Conservation (phyloP, 1,140 invertebrate species). For the Zophobas morio region DNA sequence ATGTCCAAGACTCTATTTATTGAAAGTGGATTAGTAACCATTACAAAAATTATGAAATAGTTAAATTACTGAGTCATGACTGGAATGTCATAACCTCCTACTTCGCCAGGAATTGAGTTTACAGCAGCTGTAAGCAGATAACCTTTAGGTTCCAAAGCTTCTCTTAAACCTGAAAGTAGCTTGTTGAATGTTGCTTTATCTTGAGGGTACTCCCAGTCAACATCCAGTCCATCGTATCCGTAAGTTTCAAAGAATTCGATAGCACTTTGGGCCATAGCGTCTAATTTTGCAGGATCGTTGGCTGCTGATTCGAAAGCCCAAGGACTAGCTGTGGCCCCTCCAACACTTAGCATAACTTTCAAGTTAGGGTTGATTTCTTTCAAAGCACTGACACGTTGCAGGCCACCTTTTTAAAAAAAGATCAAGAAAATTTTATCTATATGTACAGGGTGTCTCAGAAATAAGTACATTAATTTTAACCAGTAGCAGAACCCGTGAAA, state of each 20-base stretch:
- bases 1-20: neutral
- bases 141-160: constrained; percentile 80
- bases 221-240: constrained; percentile 83
- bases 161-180: constrained; percentile 69
- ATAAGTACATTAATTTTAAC: too few relatives aligned
- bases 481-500: too few relatives aligned
- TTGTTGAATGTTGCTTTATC: constrained; percentile 61
- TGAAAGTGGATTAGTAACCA: too few relatives aligned
- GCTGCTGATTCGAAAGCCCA: constrained; percentile 64
- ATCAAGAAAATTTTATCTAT: neutral
- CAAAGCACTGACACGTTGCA: constrained; percentile 69
- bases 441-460: too few relatives aligned
- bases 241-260: constrained; percentile 74
- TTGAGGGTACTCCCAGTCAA: constrained; percentile 87
- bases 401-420: constrained; percentile 61
- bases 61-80: constrained; percentile 86
- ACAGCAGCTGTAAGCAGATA: constrained; percentile 85
- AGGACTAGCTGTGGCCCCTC: constrained; percentile 68
- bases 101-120: constrained; percentile 56
- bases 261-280: constrained; percentile 73
- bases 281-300: constrained; percentile 64
- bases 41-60: neutral
- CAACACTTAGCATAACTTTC: constrained; percentile 81
- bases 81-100: constrained; percentile 85
- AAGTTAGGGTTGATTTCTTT: constrained; percentile 75